Percentiles rank a stretch among this genome's conserved stretches.
Conservation (phyloP, 2,113 vertebrate species). For the Melanerpes formicivorus region DNA sequence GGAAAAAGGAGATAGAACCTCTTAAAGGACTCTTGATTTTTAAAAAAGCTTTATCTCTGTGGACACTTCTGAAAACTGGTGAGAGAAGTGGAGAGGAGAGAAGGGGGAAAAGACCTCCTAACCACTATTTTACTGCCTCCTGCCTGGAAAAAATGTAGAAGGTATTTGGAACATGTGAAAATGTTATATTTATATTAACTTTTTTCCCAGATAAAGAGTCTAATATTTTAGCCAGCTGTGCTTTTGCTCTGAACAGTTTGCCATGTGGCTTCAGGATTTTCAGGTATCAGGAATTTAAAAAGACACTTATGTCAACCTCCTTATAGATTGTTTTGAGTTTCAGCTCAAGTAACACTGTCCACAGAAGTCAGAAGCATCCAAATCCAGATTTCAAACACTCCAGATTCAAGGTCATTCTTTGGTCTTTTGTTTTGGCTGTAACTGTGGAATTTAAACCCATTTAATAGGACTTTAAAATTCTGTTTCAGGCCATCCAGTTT, state of each 20-base stretch:
- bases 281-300: background rate
- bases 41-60: background rate
- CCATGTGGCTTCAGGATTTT: background rate
- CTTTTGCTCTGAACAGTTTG: background rate
- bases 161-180: conserved; percentile 12
- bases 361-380: background rate
- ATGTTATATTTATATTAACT: background rate
- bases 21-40: background rate
- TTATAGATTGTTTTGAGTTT: background rate
- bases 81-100: background rate
- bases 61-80: background rate
- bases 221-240: background rate
- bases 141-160: background rate
- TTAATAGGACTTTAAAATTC: background rate
- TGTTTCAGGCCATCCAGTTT: background rate
- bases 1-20: background rate
- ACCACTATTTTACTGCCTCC: background rate
- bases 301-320: background rate
- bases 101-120: background rate
- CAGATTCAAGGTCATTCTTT: background rate
- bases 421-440: background rate
- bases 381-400: background rate
- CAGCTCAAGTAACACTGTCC: background rate
- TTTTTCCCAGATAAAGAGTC: background rate
- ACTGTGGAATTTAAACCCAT: background rate